These are phyloP conservation scores for Sceloporus tristichus DNA, from an alignment of 2,113 vertebrate species.

Conservation along the genomic window DNA sequence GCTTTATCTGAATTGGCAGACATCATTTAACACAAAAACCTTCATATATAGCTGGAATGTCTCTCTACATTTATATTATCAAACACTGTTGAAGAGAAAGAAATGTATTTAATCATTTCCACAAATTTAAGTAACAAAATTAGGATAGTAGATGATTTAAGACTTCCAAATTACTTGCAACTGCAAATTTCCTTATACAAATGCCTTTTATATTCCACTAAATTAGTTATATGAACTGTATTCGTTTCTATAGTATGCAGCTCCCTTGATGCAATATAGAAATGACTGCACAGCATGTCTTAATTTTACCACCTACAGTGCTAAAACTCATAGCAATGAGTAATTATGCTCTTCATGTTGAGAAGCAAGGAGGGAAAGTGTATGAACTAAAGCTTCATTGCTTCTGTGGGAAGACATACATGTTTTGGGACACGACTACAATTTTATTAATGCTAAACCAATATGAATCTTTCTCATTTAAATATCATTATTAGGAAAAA, in stretches of 20 bases:
- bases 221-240: conserved; percentile 16
- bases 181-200: conserved; percentile 16
- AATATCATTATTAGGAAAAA: conserved; percentile 32
- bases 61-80: not conserved
- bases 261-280: conserved; percentile 11
- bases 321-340: conserved; percentile 26
- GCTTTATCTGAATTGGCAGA: not conserved
- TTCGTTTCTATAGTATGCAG: conserved; percentile 18
- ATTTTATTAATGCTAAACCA: conserved; percentile 32
- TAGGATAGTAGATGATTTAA: not conserved
- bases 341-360: conserved; percentile 22
- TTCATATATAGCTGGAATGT: not conserved
- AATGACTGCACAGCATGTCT: conserved; percentile 27
- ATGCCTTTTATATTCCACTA: not conserved
- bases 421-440: conserved; percentile 33
- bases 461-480: conserved; percentile 19
- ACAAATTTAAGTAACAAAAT: not conserved
- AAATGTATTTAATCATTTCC: not conserved
- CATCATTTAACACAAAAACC: conserved; percentile 14
- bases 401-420: conserved; percentile 29
- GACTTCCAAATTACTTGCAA: not conserved
- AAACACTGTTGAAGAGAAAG: not conserved
- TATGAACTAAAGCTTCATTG: conserved; percentile 24
- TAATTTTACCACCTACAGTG: conserved; percentile 39
- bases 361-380: conserved; percentile 12